Base-by-base conservation (phyloP, 2,113 vertebrate genomes). In the Megaceryle torquata region DNA sequence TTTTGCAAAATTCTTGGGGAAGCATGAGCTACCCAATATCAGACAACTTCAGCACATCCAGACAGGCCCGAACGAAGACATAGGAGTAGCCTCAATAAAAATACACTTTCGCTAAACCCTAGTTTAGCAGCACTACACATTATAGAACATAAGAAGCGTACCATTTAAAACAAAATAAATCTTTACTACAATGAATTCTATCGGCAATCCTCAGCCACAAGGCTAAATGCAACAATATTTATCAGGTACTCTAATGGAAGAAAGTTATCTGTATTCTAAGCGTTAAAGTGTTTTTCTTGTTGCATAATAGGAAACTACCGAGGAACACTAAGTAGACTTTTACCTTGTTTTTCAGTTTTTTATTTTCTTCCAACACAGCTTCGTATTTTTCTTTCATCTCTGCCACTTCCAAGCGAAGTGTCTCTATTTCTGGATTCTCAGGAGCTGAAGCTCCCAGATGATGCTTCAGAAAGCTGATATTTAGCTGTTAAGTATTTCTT, bases 331-430 rank as follows among this genome's bases (percentile, higher is more conserved):
- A 74, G 41, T 6, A 61, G 81, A 82, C n/a, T 67, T 93, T 97
- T 98, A 99, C 99, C 98, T 98, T 98, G 82, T 97, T 97, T 96
- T 98, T 99, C 91, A 99, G 98, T 74, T 98, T 99, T 96, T 98
- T 98, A 96, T 99, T 99, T 96, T 99, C 99, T 97, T 99, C 98
- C 97, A 98, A 54, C 71, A 99, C 97, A 93, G 98, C 97, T 94
- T 99, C 98, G 25, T 98, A 99, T 95, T 99, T 99, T 95, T 99
- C 98, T 91, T 99, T 99, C 82, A 99, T 98, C 74, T 99, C 98
- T 68, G 98, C 97, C 79, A 99, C 96, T 96, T 99, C 99, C 96
- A 98, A 91, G 39, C 98, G 98, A 72, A 99, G 98, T 78, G 98
- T 87, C 65, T 99, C 98, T 6, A 98, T 69, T 89, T 99, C 98